A percentile compares a stretch with the other conserved stretches of the same genome.
Conservation (phyloP, 2,888 invertebrate genomes). For the Troides helena region DNA sequence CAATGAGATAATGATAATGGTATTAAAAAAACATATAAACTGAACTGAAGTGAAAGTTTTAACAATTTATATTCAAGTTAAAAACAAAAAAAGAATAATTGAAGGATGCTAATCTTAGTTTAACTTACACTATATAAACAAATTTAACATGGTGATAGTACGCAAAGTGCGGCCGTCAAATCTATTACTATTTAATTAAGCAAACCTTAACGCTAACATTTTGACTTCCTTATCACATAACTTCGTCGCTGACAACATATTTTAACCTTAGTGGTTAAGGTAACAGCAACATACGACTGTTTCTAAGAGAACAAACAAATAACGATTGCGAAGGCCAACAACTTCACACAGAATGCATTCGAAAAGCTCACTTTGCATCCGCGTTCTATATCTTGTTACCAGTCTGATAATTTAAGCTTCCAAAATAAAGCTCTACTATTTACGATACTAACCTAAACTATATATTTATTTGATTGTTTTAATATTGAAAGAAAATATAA, state of each 20-base stretch:
- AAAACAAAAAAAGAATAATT: too few species aligned
- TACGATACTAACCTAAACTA: slow-evolving; percentile 41
- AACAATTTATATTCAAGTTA: too few species aligned
- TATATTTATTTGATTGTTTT: slow-evolving; percentile 32
- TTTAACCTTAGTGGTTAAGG: slow-evolving; percentile 30
- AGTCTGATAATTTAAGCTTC: slow-evolving; percentile 36
- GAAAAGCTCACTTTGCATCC: slow-evolving; percentile 66
- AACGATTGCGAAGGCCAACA: slow-evolving; percentile 62
- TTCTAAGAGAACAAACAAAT: slow-evolving; percentile 42
- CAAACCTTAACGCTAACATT: neutral
- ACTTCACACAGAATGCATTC: slow-evolving; percentile 58
- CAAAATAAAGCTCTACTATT: slow-evolving; percentile 31
- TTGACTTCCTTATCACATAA: slow-evolving; percentile 14
- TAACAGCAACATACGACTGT: slow-evolving; percentile 32
- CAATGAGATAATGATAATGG: too few species aligned
- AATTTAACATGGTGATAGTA: slow-evolving; percentile 5
- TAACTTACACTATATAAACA: too few species aligned
- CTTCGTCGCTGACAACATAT: slow-evolving; percentile 30
- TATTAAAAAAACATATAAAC: too few species aligned
- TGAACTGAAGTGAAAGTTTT: too few species aligned
- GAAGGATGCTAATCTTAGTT: too few species aligned
- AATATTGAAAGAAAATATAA: slow-evolving; percentile 31
- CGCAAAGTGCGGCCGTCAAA: neutral
- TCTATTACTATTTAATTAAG: slow-evolving; percentile 4
- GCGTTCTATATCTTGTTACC: slow-evolving; percentile 52